Evolutionary conservation across 2,113 vertebrate genomes (phyloP).

Genomic region (Macaca nemestrina): DNA sequence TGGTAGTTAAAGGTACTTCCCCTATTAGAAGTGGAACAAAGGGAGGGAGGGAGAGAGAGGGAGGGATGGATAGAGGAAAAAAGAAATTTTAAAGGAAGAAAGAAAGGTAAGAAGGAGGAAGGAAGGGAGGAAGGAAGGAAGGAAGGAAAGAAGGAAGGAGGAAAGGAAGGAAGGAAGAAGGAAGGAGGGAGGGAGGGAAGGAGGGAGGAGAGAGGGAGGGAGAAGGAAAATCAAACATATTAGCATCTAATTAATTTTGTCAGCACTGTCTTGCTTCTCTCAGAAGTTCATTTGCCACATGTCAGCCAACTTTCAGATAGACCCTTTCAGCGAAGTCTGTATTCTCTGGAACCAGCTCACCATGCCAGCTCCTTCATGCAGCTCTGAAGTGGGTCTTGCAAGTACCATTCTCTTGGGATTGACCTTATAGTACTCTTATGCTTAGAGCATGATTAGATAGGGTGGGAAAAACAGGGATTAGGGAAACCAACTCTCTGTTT

Average conservation of each 20-base stretch:
- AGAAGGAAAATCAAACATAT: too few species aligned
- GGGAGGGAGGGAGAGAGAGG: rapidly evolving
- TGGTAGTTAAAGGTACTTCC: neutral
- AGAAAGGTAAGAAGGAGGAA: too few species aligned
- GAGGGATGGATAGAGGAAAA: too few species aligned
- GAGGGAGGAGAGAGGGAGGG: too few species aligned
- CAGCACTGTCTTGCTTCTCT: neutral
- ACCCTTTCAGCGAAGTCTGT: neutral
- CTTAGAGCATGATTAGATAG: neutral
- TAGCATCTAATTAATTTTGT: neutral
- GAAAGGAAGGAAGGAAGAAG: too few species aligned
- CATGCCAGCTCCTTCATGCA: neutral
- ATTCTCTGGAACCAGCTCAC: neutral
- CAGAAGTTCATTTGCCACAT: neutral
- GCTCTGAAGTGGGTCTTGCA: neutral
- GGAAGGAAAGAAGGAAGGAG: too few species aligned
- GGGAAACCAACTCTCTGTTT: neutral
- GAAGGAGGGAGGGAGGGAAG: too few species aligned
- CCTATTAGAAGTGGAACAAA: neutral
- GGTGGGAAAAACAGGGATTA: neutral
- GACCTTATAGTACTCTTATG: neutral
- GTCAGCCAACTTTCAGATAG: neutral
- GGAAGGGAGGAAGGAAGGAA: too few species aligned
- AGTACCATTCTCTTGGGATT: neutral
- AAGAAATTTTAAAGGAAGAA: neutral